Base-by-base conservation (phyloP, 2,113 vertebrate species). In the Eurystomus gularis region DNA sequence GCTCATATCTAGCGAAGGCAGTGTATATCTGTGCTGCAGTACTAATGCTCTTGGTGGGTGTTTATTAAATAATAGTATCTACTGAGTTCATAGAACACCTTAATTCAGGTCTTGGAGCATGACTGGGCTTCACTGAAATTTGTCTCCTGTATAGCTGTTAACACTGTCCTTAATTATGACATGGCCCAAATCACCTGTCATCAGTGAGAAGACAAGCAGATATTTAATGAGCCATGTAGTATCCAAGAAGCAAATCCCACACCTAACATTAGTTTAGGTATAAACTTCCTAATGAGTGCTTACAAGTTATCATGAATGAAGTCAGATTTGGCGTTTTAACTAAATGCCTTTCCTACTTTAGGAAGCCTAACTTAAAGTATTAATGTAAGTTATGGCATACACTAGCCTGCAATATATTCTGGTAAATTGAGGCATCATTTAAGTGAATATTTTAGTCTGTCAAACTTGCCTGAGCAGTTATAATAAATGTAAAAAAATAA, bases 361-460 rank as follows among this genome's bases (percentile, higher is more conserved):
- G 82, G 75, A 81, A 64, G 39, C 14, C 35, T 25, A 57, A 10
- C 49, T 87, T 88, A 33, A 93, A 77, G 65, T 75, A 69, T 46
- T 76, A 52, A 28, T 77, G 42, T 71, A 57, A 78, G 44, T 75
- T 93, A 48, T 71, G 86, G 52, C 55, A 16, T 60, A 10, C 1
- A 8, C 26, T 54, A 55, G 61, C 85, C 79, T 55, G 55, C 21
- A 76, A 66, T 91, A 33, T 48, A 18, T 90, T 88, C 75, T 83
- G 76, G 26, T 81, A 93, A 94, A 82, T 70, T 54, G 46, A 90
- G 58, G 79, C 37, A 42, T 73, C 62, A 33, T 88, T 91, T 72
- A 70, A 93, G 49, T 37, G 55, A 83, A 42, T 94, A 87, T 84
- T 93, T 94, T 73, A 91, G 37, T 52, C 58, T 93, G 75, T 73